Base-by-base conservation (phyloP, 2,797 vertebrate species). In the Crypturellus tataupa region DNA sequence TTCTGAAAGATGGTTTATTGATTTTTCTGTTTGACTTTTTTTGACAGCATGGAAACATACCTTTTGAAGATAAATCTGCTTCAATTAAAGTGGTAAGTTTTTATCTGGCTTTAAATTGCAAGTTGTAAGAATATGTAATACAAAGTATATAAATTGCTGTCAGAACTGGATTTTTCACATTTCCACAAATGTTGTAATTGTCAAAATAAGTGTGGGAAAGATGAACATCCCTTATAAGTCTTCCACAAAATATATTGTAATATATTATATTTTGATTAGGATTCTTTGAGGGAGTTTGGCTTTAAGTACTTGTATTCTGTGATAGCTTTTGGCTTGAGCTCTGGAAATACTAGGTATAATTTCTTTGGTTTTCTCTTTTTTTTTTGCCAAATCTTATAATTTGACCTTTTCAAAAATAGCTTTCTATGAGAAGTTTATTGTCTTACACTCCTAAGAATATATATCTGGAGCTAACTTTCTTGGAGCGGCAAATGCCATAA, bases 1-100 rank as follows among this genome's bases (percentile, higher is more conserved):
- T 80, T 68, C 37, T 77, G 51, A n/a, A 85, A 65, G 15, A 27
- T 89, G 80, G 23, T 78, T 55, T 95, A 80, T 88, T 80, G 72
- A 46, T 13, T 71, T 87, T 91, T 90, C 67, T 92, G 14, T 80
- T 73, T 90, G 90, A 68, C 35, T 23, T 83, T 85, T 93, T 96
- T 95, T 97, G 83, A 25, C 97, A 99, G 99, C 99, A 99, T 95
- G 98, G 98, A 97, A 99, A 99, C 98, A 99, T 99, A 97, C 98
- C 97, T 37, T 99, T 99, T 98, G 97, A 98, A 97, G 98, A 99
- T 65, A 97, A 98, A 93, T 97, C 96, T 96, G 97, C 98, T 59
- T 98, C 98, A 94, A 84, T 99, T 89, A 98, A 98, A 97, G 99
- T 99, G 98, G 99, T 99, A 97, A 99, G 99, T 96, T 86, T 86